A percentile compares a stretch with the other conserved stretches of the same genome.
Evolutionary conservation across 2,113 vertebrate species (phyloP).

Genomic region (Sphaerodactylus townsendi): DNA sequence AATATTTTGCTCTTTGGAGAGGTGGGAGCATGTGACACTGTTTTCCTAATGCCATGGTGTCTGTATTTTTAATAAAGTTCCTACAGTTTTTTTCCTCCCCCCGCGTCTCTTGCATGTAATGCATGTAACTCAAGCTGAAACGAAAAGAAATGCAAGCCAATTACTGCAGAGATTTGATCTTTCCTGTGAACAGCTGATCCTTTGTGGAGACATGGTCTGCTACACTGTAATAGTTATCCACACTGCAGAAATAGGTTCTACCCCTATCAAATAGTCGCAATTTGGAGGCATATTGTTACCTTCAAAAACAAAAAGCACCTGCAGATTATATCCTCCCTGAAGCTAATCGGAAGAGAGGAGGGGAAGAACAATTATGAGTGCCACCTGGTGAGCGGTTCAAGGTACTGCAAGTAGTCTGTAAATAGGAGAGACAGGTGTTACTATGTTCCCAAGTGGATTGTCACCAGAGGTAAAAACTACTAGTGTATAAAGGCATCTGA

Average conservation of each 20-base stretch:
- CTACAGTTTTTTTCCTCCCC: not conserved
- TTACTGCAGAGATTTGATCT: not conserved
- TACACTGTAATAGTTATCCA: not conserved
- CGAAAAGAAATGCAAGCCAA: not conserved
- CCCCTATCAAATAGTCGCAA: not conserved
- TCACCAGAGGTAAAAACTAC: not conserved
- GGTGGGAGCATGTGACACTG: no score
- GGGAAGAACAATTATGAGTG: not conserved
- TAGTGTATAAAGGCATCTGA: constrained; percentile 20
- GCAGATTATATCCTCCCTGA: not conserved
- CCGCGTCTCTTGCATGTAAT: not conserved
- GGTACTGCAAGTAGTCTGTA: constrained; percentile 20
- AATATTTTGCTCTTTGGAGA: no score
- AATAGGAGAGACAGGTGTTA: not conserved
- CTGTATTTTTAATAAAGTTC: not conserved
- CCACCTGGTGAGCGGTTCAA: constrained; percentile 45
- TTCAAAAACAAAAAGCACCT: not conserved
- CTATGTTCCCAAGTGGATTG: not conserved
- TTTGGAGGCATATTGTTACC: not conserved
- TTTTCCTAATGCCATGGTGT: not conserved
- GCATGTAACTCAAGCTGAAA: not conserved
- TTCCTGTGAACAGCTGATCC: not conserved
- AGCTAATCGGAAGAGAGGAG: not conserved
- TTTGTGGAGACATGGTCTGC: not conserved
- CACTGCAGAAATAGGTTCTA: not conserved